phyloP scores from a whole-genome alignment of 2,113 vertebrate species.

The Sphaerodactylus townsendi region DNA sequence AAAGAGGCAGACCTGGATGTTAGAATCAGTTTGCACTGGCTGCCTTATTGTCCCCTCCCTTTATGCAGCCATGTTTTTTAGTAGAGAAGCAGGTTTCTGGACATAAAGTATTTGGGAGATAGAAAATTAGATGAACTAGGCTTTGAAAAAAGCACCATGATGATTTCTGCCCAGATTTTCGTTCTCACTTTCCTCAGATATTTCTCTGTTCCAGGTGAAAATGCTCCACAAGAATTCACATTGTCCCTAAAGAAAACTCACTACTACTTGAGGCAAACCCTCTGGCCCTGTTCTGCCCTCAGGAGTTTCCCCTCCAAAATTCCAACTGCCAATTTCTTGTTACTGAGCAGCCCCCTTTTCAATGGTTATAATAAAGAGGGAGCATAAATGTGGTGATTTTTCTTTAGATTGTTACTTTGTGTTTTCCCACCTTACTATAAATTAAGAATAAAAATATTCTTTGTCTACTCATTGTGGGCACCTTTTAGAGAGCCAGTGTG shows the following conservation, averaged over 20 bases:
- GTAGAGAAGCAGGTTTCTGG: neutral
- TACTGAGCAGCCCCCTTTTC: too few relatives aligned
- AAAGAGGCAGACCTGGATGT: slow-evolving; percentile 42
- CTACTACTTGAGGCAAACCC: too few relatives aligned
- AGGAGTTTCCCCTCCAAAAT: too few relatives aligned
- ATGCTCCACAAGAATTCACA: neutral
- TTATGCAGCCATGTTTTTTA: neutral
- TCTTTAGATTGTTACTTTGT: too few relatives aligned
- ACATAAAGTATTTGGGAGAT: slow-evolving; percentile 1
- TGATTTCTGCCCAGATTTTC: neutral
- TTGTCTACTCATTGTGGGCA: too few relatives aligned
- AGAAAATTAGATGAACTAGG: neutral
- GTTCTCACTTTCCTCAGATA: neutral
- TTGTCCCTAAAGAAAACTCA: neutral
- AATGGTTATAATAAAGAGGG: too few relatives aligned
- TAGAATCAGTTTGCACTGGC: slow-evolving; percentile 11
- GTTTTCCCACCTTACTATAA: too few relatives aligned
- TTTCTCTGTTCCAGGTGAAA: neutral
- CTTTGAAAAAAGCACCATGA: neutral
- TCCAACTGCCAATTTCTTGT: too few relatives aligned
- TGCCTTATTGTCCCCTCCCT: neutral
- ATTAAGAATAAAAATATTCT: too few relatives aligned
- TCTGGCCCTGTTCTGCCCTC: too few relatives aligned
- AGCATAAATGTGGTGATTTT: too few relatives aligned
- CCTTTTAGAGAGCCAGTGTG: too few relatives aligned